Percentiles rank a stretch among this genome's conserved stretches.
These are phyloP conservation scores for Ganaspis sp. DNA, from an alignment of 1,140 invertebrate species.

Conservation along the genomic window DNA sequence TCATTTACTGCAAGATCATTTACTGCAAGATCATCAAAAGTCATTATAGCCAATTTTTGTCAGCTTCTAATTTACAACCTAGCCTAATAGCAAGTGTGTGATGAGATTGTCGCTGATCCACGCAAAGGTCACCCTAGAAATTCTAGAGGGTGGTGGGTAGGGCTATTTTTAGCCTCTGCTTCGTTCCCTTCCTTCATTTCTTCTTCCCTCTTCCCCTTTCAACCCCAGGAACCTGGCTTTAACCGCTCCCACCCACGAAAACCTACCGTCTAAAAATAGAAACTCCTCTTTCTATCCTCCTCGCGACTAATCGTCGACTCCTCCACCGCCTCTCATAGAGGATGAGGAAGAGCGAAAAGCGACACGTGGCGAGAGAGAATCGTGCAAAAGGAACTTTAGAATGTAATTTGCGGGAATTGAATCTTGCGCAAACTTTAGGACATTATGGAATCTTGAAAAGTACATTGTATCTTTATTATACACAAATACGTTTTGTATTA, in stretches of 20 bases:
- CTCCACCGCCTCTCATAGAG: not conserved
- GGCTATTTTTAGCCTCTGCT: conserved; percentile 65
- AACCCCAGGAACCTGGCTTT: conserved; percentile 38
- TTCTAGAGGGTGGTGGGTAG: conserved; percentile 49
- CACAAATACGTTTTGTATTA: too few species aligned
- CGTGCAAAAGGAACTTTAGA: not conserved
- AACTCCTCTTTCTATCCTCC: conserved; percentile 43
- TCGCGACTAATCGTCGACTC: conserved; percentile 36
- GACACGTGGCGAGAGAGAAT: not conserved
- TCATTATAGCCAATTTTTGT: not conserved
- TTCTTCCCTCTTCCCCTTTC: conserved; percentile 37
- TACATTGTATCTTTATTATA: conserved; percentile 1
- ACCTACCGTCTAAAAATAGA: conserved; percentile 66
- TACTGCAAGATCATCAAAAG: not conserved
- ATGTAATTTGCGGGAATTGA: conserved; percentile 31
- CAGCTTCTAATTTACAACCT: conserved; percentile 59
- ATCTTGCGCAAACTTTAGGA: not conserved
- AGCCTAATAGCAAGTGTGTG: conserved; percentile 59
- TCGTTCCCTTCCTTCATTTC: conserved; percentile 5
- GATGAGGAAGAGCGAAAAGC: not conserved
- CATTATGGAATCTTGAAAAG: not conserved
- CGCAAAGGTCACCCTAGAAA: conserved; percentile 66
- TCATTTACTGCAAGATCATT: too few species aligned
- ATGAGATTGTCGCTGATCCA: conserved; percentile 46
- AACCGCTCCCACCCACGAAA: conserved; percentile 64